Conservation (phyloP, 2,888 invertebrate genomes). For the Myopa testacea region DNA sequence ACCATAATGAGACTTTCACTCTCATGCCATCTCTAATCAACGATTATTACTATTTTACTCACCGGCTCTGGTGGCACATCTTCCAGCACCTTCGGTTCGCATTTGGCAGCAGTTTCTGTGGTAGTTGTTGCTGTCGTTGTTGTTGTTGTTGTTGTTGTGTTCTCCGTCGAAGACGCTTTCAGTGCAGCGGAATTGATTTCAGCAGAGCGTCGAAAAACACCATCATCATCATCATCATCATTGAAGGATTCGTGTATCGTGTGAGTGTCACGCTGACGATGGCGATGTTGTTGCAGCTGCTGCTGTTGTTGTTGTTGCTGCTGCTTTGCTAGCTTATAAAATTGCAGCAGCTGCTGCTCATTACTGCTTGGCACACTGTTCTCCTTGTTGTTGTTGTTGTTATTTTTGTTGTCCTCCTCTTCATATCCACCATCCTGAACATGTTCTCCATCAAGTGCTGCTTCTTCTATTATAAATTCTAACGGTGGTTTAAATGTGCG, state of each 20-base stretch:
- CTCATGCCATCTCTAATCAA: background rate
- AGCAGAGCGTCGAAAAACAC: slow-evolving; percentile 51
- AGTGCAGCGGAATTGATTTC: slow-evolving; percentile 54
- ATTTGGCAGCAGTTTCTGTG: slow-evolving; percentile 55
- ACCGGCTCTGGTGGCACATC: slow-evolving; percentile 67
- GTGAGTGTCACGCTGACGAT: slow-evolving; percentile 44
- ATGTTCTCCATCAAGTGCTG: slow-evolving; percentile 43
- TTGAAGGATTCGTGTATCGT: slow-evolving; percentile 47
- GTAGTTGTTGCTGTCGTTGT: slow-evolving; percentile 34
- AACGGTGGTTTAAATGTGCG: slow-evolving; percentile 58
- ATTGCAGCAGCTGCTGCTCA: slow-evolving; percentile 55
- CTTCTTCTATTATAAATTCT: slow-evolving; percentile 43
- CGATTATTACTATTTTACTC: slow-evolving; percentile 49
- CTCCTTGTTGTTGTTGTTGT: slow-evolving; percentile 10
- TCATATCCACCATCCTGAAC: slow-evolving; percentile 38
- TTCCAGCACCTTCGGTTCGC: slow-evolving; percentile 66
- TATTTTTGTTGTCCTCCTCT: background rate
- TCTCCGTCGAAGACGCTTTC: slow-evolving; percentile 43
- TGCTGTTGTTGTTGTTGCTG: slow-evolving; percentile 49
- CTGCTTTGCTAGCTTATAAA: slow-evolving; percentile 58
- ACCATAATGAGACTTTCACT: background rate
- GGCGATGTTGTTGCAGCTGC: slow-evolving; percentile 42
- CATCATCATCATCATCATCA: slow-evolving; percentile 42
- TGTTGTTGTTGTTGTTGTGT: slow-evolving; percentile 36
- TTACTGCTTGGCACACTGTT: slow-evolving; percentile 40